Evolutionary conservation across 2,797 vertebrate genomes (phyloP).

Genomic region (Tolypeutes matacus): DNA sequence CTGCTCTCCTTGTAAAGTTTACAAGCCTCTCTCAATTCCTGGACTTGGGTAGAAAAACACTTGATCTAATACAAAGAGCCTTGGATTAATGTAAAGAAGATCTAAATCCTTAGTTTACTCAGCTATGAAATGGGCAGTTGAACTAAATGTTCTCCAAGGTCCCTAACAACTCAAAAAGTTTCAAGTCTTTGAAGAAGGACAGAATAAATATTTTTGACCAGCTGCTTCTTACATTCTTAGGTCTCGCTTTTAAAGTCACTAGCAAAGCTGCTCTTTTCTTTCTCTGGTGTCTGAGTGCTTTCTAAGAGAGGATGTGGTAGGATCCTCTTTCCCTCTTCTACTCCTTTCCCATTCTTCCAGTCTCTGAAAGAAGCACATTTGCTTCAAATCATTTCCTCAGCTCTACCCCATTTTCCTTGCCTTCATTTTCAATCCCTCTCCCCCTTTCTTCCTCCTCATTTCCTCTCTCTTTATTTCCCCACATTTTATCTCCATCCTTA

Average conservation of each 20-base stretch:
- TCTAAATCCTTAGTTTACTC: background rate
- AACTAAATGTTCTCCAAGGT: background rate
- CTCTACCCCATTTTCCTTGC: background rate
- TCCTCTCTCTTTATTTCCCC: background rate
- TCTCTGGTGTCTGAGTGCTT: background rate
- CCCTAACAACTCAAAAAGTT: background rate
- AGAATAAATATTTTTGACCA: background rate
- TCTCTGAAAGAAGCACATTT: background rate
- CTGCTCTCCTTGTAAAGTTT: conserved; percentile 1
- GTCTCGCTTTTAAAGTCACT: background rate
- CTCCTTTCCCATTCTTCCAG: background rate
- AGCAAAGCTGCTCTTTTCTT: background rate
- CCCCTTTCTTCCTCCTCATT: background rate
- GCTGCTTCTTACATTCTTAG: background rate
- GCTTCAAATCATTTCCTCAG: background rate
- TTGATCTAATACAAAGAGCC: background rate
- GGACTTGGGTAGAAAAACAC: conserved; percentile 13
- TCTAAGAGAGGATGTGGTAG: background rate
- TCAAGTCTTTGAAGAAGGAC: conserved; percentile 38
- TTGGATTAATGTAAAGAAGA: background rate
- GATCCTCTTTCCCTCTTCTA: background rate
- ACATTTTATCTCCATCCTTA: background rate
- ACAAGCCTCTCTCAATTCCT: background rate
- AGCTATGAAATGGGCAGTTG: background rate
- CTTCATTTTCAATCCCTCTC: background rate